Evolutionary conservation across 64 coral and sea anemone genomes (phyloP), one percentile per base, ranked within the genome.

Genomic region (Pachyseris speciosa): DNA sequence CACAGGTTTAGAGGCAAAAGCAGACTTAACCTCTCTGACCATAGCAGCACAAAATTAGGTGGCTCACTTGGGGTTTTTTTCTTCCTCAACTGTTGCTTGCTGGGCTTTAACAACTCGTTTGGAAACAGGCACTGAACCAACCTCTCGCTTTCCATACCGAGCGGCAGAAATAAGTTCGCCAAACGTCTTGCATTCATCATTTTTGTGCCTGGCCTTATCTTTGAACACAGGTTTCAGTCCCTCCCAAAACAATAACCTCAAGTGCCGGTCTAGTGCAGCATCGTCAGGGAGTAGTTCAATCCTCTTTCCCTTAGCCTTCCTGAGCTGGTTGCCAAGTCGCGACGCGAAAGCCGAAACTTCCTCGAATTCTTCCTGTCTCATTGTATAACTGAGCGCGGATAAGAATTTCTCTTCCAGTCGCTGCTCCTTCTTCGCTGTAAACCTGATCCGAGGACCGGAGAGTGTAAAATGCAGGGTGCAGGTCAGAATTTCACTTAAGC

Each of bases 131-230:
- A 24, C 17, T 44, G 12, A 58, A 80, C 32, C 61, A 13, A 52
- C 38, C 25, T 66, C 59, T 68, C 60, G 65, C 55, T 85, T 0
- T 39, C 89, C 77, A 37, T 67, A 91, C 52, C 65, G 24, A 16
- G 78, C 80, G 52, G 45, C 78, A 34, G 47, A 47, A 63, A 92
- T 75, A 22, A 92, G 50, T 20, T 69, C 49, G 33, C 22, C 78
- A 43, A 92, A 92, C 0, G 89, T 74, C 45, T 92, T 86, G 52
- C 58, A 92, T 8, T 41, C 47, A 29, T 86, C 83, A 10, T 86
- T 92, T 37, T 77, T 72, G 58, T 92, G 90, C 17, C 90, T 40
- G 3, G 80, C 49, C 33, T 85, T 92, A 24, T 92, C 90, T 33
- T 85, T 74, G 1, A 92, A 44, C 10, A 36, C 32, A 16, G 72